Evolutionary conservation across 1,140 invertebrate species (phyloP), one percentile per base, ranked within the genome.

Genomic region (Neodiprion virginianus): DNA sequence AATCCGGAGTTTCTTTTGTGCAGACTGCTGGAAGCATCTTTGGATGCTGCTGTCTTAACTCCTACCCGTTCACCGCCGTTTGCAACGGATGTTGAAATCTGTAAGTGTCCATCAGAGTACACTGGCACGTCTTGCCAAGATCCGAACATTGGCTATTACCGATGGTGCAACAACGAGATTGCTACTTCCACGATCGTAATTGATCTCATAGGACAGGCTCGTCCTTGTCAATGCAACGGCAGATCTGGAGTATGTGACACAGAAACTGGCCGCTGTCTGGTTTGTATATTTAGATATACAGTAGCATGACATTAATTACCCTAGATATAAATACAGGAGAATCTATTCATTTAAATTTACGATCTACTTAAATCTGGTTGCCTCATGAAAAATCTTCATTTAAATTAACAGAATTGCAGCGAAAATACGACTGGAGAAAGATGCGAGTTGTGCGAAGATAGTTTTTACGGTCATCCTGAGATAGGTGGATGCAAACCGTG

Each of bases 11-110:
- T 40, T 11, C 17, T 47, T 12, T 65, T 67, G 76, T 84, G n/a
- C 81, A 96, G 95, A 70, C 84, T 96, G 48, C 87, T 91, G 61
- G 93, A 96, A 82, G 93, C 97, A 0, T 93, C 93, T 0, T 88
- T 99, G 84, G 96, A 99, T 85, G 92, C 94, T 11, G 97, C 96
- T 2, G 91, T 94, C 7, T 88, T 90, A 67, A 89, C 92, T 0
- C 86, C 91, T 28, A 92, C 89, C 71, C 91, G 88, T 73, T 91
- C 91, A 2, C 91, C 91, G 17, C 90, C 90, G 9, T 88, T 93
- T n/a, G 96, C 96, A 1, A 87, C 90, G 67, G 96, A 96, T 2
- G 93, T 99, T 8, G 98, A 99, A 88, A 89, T 94, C 68, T 99
- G 98, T 84, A 89, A 92, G n/a, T 97, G 96, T 83, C 95, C 96